Conservation (phyloP, 1,140 invertebrate species). For the Papilio aristodemus region DNA sequence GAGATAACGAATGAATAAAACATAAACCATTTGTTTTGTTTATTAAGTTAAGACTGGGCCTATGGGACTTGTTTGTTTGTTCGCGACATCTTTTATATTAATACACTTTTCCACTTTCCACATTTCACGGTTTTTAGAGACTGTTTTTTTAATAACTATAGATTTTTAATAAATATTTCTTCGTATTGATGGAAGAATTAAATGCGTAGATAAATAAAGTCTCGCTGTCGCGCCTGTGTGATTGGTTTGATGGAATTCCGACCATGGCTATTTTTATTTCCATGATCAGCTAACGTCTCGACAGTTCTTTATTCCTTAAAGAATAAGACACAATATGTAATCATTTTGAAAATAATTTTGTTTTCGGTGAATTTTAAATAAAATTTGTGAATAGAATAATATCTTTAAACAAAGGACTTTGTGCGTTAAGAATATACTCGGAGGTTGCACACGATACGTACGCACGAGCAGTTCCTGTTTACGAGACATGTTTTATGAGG, state of each 20-base stretch:
- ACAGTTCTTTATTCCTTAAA: conserved; percentile 30
- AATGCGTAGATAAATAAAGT: background rate
- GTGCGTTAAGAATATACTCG: conserved; percentile 30
- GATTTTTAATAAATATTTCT: background rate
- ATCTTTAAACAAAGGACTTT: conserved; percentile 7
- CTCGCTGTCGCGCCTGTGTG: background rate
- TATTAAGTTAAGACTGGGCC: conserved; percentile 14
- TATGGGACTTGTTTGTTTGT: background rate
- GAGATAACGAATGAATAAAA: conserved; percentile 69
- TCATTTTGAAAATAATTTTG: background rate
- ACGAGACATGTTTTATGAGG: conserved; percentile 73
- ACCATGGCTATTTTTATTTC: conserved; percentile 59
- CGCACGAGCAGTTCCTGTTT: conserved; percentile 69
- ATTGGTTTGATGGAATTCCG: conserved; percentile 42
- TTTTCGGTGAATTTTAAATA: background rate
- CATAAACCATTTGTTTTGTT: conserved; percentile 45
- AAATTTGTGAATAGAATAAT: background rate
- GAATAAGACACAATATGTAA: too few species aligned
- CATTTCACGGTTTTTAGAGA: background rate
- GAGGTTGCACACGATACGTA: conserved; percentile 36
- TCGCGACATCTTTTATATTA: background rate
- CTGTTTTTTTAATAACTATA: background rate
- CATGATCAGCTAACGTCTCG: conserved; percentile 42
- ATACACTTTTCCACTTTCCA: background rate
- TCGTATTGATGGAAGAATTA: background rate